Base-by-base conservation (phyloP, 1,140 invertebrate genomes). In the Periplaneta americana region DNA sequence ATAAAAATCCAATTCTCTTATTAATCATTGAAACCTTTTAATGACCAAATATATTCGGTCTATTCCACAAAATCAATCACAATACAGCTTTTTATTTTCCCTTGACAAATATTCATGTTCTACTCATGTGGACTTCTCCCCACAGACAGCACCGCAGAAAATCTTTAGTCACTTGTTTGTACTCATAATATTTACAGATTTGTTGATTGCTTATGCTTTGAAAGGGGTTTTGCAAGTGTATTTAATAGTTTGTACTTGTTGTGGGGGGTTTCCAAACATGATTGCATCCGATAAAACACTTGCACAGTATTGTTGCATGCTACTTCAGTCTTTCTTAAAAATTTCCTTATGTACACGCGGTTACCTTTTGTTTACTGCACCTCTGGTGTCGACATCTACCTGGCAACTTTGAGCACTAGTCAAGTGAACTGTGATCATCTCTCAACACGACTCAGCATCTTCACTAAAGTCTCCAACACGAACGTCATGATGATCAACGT, bases 401-500 rank as follows among this genome's bases (percentile, higher is more conserved):
- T n/a, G 48, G 48, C 48, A 66, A 66, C 48, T 66, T 66, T 66
- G 22, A 66, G 48, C 22, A 5, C 48, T 66, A 66, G 48, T 66
- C 5, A 28, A 2, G 48, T n/a, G 48, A n/a, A 78, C 77, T 32
- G 77, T 39, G 77, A 78, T 78, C 77, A 78, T 78, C 77, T 78
- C 77, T 78, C 77, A 13, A 78, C 33, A 31, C 13, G 77, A 17
- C 77, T 35, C 35, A 32, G 36, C 34, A 39, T 10, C n/a, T n/a
- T 48, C 35, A 37, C 18, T 34, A 39, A 15, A 17, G 33, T 28
- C 77, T 37, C 77, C 10, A 48, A 36, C 17, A 48, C 77, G 28
- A 78, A 10, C 28, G 77, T 32, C 75, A 76, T 8, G 11, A 36
- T 6, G 18, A 13, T 18, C 2, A 39, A 84, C 84, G 86, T 87